Evolutionary conservation across 2,113 vertebrate species (phyloP).

Genomic region (Crotalus viridis): DNA sequence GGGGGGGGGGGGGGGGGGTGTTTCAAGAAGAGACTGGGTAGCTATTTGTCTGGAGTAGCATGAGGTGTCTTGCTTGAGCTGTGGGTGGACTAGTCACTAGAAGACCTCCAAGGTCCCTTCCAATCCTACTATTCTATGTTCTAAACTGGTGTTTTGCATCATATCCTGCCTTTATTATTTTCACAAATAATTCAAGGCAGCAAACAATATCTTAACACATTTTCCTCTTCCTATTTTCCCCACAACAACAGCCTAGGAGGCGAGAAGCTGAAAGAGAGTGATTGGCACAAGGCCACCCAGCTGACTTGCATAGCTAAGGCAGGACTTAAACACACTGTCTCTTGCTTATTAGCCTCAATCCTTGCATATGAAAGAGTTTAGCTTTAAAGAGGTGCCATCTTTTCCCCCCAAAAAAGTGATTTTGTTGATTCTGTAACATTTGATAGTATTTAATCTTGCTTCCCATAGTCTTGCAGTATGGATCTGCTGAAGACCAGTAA

Average conservation of each 20-base stretch:
- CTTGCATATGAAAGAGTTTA: neutral
- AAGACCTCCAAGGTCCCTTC: neutral
- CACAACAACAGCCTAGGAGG: neutral
- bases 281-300: neutral
- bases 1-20: no score
- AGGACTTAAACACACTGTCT: neutral
- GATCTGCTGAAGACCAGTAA: neutral
- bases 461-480: neutral
- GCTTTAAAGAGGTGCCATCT: neutral
- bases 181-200: neutral
- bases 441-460: neutral
- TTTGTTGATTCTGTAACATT: neutral
- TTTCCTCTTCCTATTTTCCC: neutral
- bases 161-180: neutral
- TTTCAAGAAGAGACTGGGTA: neutral
- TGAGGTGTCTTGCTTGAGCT: neutral
- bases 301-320: neutral
- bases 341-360: neutral
- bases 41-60: neutral
- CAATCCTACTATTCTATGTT: neutral
- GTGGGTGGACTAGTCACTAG: neutral
- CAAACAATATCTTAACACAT: neutral
- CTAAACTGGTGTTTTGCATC: neutral
- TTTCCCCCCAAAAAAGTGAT: no score
- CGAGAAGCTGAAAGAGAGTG: neutral